Evolutionary conservation across 2,797 vertebrate species (phyloP).

Genomic region (Botia kubotai): DNA sequence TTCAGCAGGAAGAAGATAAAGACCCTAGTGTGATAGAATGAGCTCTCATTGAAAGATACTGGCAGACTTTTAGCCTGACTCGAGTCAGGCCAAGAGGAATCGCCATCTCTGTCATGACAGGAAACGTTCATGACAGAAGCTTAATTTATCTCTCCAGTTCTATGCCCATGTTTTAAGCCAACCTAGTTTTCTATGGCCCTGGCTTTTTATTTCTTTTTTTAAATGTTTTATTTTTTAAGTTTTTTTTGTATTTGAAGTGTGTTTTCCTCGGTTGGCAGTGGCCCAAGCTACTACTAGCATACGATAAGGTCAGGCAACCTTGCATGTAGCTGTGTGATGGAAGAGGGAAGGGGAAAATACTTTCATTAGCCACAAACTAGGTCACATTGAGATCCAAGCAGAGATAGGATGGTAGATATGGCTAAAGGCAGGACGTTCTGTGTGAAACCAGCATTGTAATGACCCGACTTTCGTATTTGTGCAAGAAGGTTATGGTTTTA

Average conservation of each 20-base stretch:
- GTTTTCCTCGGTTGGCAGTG: conserved; percentile 28
- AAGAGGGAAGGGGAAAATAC: conserved; percentile 37
- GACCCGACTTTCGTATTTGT: conserved; percentile 26
- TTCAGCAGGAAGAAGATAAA: conserved; percentile 39
- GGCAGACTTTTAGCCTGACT: conserved; percentile 29
- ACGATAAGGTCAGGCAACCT: conserved; percentile 63
- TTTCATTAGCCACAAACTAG: conserved; percentile 70
- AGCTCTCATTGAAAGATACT: conserved; percentile 33
- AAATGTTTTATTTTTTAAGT: background rate
- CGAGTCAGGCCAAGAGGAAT: conserved; percentile 37
- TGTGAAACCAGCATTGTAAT: conserved; percentile 53
- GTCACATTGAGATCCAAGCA: conserved; percentile 63
- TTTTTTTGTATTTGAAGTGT: conserved; percentile 39
- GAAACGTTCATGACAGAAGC: conserved; percentile 14
- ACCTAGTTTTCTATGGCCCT: background rate
- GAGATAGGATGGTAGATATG: conserved; percentile 59
- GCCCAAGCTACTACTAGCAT: conserved; percentile 48
- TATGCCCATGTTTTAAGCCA: background rate
- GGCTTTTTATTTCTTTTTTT: background rate
- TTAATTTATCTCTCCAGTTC: conserved; percentile 20
- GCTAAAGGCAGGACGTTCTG: conserved; percentile 37
- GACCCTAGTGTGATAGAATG: conserved; percentile 14
- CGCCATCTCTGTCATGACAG: conserved; percentile 4
- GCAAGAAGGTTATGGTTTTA: conserved; percentile 20
- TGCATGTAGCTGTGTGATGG: conserved; percentile 63